Percentiles rank a stretch among this genome's conserved stretches.
These are phyloP conservation scores for Patella depressa DNA, from an alignment of 2,888 invertebrate species.

Conservation along the genomic window DNA sequence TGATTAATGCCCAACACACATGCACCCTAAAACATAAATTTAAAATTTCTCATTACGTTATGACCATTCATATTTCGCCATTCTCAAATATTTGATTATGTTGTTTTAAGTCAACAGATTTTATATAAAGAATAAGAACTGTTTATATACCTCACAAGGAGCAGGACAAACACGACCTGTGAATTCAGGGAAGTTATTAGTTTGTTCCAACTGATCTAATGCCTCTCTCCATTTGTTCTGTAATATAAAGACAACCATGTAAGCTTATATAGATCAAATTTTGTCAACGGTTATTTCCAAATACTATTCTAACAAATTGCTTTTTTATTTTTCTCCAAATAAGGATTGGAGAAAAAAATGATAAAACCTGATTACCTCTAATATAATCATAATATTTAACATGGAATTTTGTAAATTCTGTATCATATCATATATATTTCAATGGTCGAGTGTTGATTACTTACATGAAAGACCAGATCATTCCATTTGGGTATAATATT, in stretches of 20 bases:
- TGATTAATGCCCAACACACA: constrained; percentile 96
- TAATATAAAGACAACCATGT: constrained; percentile 12
- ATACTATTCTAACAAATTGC: no score
- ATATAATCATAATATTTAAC: not conserved
- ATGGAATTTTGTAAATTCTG: not conserved
- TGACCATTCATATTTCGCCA: no score
- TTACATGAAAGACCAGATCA: constrained; percentile 86
- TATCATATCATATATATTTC: no score
- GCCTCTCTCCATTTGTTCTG: constrained; percentile 95
- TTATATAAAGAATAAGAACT: not conserved
- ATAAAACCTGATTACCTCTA: not conserved
- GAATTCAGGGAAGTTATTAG: constrained; percentile 99
- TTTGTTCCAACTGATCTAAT: constrained; percentile 91
- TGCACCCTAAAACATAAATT: constrained; percentile 77
- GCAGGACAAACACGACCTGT: constrained; percentile 89
- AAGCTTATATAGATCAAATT: not conserved
- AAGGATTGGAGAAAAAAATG: not conserved
- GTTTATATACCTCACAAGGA: constrained; percentile 85
- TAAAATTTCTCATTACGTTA: not conserved
- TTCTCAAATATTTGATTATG: no score
- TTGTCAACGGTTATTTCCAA: no score
- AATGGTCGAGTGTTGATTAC: not conserved
- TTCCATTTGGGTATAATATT: constrained; percentile 99
- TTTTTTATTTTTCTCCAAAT: no score
- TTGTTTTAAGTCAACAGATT: no score